Percentiles rank a stretch among this genome's conserved stretches.
Evolutionary conservation across 1,140 invertebrate genomes (phyloP).

Genomic region (Oscheius sp.): DNA sequence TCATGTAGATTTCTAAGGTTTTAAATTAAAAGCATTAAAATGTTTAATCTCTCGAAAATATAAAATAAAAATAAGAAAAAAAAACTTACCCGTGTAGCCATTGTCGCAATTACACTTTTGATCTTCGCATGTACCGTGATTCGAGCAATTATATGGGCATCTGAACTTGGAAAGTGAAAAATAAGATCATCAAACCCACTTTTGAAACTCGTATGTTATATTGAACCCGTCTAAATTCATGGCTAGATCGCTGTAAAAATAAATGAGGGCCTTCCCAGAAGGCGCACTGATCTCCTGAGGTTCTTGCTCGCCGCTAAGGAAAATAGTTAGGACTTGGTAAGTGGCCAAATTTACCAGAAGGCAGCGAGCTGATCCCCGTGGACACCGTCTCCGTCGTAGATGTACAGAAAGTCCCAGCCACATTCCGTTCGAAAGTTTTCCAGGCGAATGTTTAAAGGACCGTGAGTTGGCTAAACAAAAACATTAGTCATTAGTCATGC

Average conservation of each 20-base stretch:
- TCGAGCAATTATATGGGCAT: conserved; percentile 47
- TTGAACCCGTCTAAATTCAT: conserved; percentile 58
- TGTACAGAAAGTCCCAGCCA: conserved; percentile 60
- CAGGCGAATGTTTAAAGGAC: conserved; percentile 45
- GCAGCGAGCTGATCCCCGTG: conserved; percentile 53
- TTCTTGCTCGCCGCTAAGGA: conserved; percentile 35
- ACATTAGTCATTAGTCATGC: too few species aligned
- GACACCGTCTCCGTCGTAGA: conserved; percentile 59
- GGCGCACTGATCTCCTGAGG: conserved; percentile 38
- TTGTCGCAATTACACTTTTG: conserved; percentile 33
- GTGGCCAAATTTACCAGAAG: conserved; percentile 47
- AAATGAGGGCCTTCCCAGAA: conserved; percentile 56
- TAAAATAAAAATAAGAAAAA: not conserved
- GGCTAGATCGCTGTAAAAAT: conserved; percentile 60
- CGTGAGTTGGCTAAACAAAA: not conserved
- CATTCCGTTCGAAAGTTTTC: conserved; percentile 59
- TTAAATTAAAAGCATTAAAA: too few species aligned
- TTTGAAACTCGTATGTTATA: conserved; percentile 49
- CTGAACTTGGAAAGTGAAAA: conserved; percentile 8
- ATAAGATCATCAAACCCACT: conserved; percentile 33
- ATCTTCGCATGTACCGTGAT: conserved; percentile 42
- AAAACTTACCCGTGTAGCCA: conserved; percentile 31
- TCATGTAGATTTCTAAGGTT: too few species aligned
- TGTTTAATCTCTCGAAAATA: conserved; percentile 15
- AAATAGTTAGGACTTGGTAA: not conserved